Evolutionary conservation across 2,113 vertebrate species (phyloP), one percentile per base, ranked within the genome.

Genomic region (Sitta europaea): DNA sequence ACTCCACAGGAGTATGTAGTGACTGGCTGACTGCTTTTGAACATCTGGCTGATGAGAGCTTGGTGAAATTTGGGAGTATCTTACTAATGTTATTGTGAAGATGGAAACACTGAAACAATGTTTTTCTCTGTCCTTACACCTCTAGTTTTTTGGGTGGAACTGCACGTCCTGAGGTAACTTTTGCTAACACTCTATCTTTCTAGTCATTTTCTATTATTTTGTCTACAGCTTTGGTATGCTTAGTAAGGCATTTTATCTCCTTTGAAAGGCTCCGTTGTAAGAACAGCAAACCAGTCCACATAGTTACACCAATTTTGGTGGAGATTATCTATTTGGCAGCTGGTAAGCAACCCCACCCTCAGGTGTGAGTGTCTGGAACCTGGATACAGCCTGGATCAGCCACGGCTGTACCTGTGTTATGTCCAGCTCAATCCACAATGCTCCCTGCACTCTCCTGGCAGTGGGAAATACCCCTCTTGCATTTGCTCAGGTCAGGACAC

Each of bases 401-500:
- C 38, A 57, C 0, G 4, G 22, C 40, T 51, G 12, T 17, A 68
- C 36, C 62, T 45, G n/a, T 38, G 13, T 38, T 31, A 20, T 2
- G 38, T 29, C 48, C 38, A 53, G 38, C 48, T 78, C n/a, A 75
- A 20, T 14, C 35, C 33, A 0, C 0, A 0, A 12, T 59, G 22
- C 22, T 89, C 21, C 33, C 5, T 31, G 9, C 9, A 23, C 35
- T 35, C 61, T 40, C 8, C 1, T 58, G 67, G 50, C 75, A 78
- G 40, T 14, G 11, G 22, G 28, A 75, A 90, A 27, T 25, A 9
- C 5, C 14, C 5, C 43, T 85, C 40, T 40, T 27, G 57, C 50
- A 70, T 40, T 58, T 25, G 10, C 33, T 70, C 36, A 47, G 25
- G 38, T 38, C 38, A 70, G 35, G 43, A 71, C 1, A 11, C 10